Evolutionary conservation across 2,888 invertebrate genomes (phyloP), one percentile per base, ranked within the genome.

Genomic region (Drosophila neotestacea): DNA sequence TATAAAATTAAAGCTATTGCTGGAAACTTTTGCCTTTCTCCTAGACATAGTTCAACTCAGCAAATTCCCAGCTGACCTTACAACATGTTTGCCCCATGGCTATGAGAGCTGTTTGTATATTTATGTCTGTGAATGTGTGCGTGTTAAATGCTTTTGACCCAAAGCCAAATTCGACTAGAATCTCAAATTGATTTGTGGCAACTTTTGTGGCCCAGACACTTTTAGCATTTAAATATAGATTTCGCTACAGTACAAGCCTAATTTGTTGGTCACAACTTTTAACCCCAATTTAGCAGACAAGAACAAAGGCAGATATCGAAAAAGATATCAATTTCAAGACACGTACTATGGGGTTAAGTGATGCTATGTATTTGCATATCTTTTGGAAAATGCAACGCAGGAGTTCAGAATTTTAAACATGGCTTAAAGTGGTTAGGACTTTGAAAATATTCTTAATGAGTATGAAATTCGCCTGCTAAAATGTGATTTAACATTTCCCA

Each of bases 1-100:
- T 66, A 62, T 50, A 44, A 77, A 80, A 71, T 73, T 85, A 73
- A 76, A 76, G 62, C 71, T 38, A 42, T 44, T 54, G 68, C 67
- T 78, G 71, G 68, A 78, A 86, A 86, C 70, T 84, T 83, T 80
- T 56, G 72, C 66, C 75, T 67, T 34, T 69, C 46, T 34, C 55
- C 39, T 30, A 39, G 39, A 52, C 59, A 81, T 78, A 81, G 55
- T 81, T 84, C 46, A 55, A 27, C 63, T 34, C 56, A 56, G 50
- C 56, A 64, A 70, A 77, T 59, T 77, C 71, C 75, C 70, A 59
- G 74, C 44, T 81, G 81, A 72, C 81, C 81, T 68, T 65, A 70
- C 51, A 78, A 63, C 73, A 73, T 71, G 36, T 55, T 54, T 47
- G 42, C 34, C 65, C 58, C 42, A n/a, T 9, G 30, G 62, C 62